These are phyloP conservation scores for Halichoerus grypus DNA, from an alignment of 2,113 vertebrate genomes.

Conservation along the genomic window DNA sequence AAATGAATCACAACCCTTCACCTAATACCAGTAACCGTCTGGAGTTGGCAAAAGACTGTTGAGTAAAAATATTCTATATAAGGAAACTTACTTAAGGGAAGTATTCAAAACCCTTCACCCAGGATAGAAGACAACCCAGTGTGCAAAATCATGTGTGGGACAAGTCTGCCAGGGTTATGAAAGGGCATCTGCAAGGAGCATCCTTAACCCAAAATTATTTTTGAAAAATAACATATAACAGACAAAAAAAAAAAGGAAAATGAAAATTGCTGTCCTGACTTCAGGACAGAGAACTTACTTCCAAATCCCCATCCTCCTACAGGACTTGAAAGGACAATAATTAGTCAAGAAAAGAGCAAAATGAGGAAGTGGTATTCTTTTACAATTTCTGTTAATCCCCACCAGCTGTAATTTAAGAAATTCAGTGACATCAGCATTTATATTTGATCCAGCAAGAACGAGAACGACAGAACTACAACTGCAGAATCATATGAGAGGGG, in stretches of 20 bases:
- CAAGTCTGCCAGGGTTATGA: slow-evolving; percentile 48
- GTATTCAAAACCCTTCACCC: slow-evolving; percentile 67
- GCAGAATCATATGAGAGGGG: slow-evolving; percentile 51
- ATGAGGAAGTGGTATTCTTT: slow-evolving; percentile 78
- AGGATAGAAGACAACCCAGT: slow-evolving; percentile 13
- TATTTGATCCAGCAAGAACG: slow-evolving; percentile 49
- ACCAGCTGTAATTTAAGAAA: slow-evolving; percentile 81
- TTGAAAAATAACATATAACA: slow-evolving; percentile 38
- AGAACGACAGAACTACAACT: slow-evolving; percentile 64
- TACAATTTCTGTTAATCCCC: slow-evolving; percentile 81
- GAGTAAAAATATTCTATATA: slow-evolving; percentile 76
- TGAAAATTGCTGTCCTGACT: slow-evolving; percentile 64
- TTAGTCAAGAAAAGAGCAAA: slow-evolving; percentile 72
- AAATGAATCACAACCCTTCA: slow-evolving; percentile 67
- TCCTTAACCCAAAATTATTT: slow-evolving; percentile 8
- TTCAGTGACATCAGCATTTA: slow-evolving; percentile 79
- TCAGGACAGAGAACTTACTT: slow-evolving; percentile 61
- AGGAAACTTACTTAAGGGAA: slow-evolving; percentile 77
- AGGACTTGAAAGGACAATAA: slow-evolving; percentile 62
- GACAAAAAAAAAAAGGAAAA: not conserved
- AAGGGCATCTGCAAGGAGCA: not conserved
- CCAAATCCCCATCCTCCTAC: slow-evolving; percentile 39
- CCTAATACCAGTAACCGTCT: slow-evolving; percentile 60
- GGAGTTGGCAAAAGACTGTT: slow-evolving; percentile 37
- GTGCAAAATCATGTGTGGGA: not conserved